Base-by-base conservation (phyloP, 2,113 vertebrate species). In the Sinosuthora webbiana region DNA sequence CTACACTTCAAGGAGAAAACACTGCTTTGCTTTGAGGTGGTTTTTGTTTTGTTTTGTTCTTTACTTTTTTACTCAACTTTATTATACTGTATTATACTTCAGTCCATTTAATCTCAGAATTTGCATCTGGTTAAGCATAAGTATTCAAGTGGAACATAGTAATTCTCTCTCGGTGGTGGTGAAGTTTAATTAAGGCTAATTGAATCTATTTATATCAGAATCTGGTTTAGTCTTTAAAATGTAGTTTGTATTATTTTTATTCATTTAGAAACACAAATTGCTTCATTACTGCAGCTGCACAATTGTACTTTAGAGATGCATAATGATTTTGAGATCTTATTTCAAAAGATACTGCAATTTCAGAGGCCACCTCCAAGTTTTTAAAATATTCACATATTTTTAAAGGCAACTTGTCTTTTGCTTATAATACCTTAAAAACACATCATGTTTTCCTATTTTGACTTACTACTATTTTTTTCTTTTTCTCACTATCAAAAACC, bases 181-280 rank as follows among this genome's bases (percentile, higher is more conserved):
- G 45, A 60, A 45, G 12, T 64, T 92, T 90, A 89, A 88, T 92
- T 95, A 88, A 91, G 91, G 25, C 28, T 86, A 90, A 83, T 77
- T 71, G 57, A 86, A 71, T 80, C 24, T 22, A 80, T 90, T 94
- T 90, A 49, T 68, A 52, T 28, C 13, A 77, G 44, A n/a, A 65
- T 18, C 9, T 18, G 9, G 15, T 86, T 80, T 39, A 68, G 35
- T 67, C 55, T 70, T 86, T 87, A 45, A 10, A 81, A 59, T 53
- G 14, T 55, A 73, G 79, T 91, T 65, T 42, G 15, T 78, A 65
- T 70, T 82, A 53, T 74, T 90, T 96, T 92, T 59, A 79, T 94
- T 92, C 33, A 76, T 27, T 67, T 81, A 67, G 47, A 49, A 55
- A 50, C 23, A 65, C 17, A 77, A 91, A 81, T 91, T 69, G 12